Evolutionary conservation across 2,113 vertebrate genomes (phyloP), one percentile per base, ranked within the genome.

Genomic region (Lamprotornis superbus): DNA sequence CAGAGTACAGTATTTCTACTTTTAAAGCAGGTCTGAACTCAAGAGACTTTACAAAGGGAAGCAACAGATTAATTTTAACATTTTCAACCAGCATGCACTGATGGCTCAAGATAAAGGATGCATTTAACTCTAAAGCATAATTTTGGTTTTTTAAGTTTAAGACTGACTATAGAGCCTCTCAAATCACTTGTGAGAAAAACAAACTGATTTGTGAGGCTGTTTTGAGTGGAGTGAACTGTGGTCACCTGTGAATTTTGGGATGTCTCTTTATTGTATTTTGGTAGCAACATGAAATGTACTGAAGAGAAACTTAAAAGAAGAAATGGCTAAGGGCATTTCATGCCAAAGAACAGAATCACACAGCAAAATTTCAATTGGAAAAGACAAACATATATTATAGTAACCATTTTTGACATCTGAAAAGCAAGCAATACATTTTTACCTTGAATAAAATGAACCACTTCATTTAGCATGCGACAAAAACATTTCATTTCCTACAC

Each of bases 1-100:
- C 16, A 93, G 12, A 85, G 27, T 15, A 89, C 28, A 81, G 12
- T 16, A 86, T 70, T 93, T 60, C 52, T 85, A 89, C 39, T 67
- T 55, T 77, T 87, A 87, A 39, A 94, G 47, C 42, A 65, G 27
- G 23, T 90, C 49, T 57, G 79, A 94, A 77, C 65, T 86, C 19
- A 56, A 53, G 7, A 83, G 20, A 75, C 33, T 77, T 90, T 74
- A 91, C 46, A 82, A 75, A 92, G 25, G 27, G 30, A 75, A 85
- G 9, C 2, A 11, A 91, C 25, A 80, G 53, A 92, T 8, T 60
- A 10, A 73, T 73, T 76, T 79, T 57, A 81, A 60, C 46, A 46
- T 42, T 65, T 90, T 83, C 52, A 86, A 92, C 30, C 44, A 85
- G 59, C 68, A 86, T 78, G 79, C 68, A 86, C 1, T 50, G 78